These are phyloP conservation scores for Neogobius melanostomus DNA, from an alignment of 2,113 vertebrate species.

Conservation along the genomic window DNA sequence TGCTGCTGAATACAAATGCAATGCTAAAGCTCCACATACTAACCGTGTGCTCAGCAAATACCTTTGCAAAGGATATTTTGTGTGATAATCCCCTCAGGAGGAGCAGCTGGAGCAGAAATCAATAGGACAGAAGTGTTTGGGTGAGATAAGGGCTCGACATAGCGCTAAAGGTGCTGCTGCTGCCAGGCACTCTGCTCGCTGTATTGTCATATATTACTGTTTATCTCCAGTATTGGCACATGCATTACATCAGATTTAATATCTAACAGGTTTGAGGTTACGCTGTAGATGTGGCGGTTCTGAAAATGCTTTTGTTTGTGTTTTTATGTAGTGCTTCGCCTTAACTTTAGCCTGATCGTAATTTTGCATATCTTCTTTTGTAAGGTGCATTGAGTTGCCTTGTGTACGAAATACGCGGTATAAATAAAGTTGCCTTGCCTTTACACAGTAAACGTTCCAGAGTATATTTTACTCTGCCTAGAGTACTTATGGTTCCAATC, in stretches of 20 bases:
- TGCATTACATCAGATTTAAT: not conserved
- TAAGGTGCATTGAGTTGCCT: no score
- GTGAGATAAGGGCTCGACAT: constrained; percentile 27
- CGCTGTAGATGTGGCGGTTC: not conserved
- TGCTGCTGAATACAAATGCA: not conserved
- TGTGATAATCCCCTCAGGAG: constrained; percentile 5
- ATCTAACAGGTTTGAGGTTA: not conserved
- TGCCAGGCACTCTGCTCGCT: not conserved
- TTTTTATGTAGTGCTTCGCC: no score
- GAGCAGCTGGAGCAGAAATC: constrained; percentile 27
- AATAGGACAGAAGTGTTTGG: constrained; percentile 32
- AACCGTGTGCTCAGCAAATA: constrained; percentile 15
- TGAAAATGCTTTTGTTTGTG: no score
- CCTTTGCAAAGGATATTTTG: not conserved
- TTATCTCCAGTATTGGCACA: constrained; percentile 1
- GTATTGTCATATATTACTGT: not conserved
- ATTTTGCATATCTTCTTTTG: no score
- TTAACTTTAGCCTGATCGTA: no score
- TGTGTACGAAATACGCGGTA: no score
- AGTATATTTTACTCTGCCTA: no score
- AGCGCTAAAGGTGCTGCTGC: not conserved
- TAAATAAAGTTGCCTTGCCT: no score
- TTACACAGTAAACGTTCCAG: no score
- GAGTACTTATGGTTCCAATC: no score
- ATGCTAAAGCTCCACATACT: constrained; percentile 1